Conservation (phyloP, 2,113 vertebrate genomes). For the Tor tambroides region DNA sequence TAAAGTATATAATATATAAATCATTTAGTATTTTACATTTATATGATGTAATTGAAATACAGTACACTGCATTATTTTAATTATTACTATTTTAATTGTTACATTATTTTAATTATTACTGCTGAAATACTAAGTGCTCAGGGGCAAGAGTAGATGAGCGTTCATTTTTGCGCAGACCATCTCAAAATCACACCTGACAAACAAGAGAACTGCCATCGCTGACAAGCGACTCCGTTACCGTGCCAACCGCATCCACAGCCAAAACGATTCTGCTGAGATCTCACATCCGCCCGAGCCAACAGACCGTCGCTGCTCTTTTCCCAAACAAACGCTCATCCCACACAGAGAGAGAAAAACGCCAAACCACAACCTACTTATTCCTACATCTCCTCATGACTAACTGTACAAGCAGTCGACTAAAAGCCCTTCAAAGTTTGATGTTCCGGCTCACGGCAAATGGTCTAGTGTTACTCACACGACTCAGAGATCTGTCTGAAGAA, state of each 20-base stretch:
- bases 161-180: background rate
- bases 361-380: background rate
- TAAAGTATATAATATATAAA: no score
- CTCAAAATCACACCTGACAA: constrained; percentile 10
- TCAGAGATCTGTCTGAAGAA: background rate
- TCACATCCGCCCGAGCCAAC: background rate
- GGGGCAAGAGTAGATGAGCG: background rate
- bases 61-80: no score
- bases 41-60: no score
- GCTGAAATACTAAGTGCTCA: no score
- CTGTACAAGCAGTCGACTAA: background rate
- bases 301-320: background rate
- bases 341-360: background rate
- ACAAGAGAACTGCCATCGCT: background rate
- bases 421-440: constrained; percentile 6
- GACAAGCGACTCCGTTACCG: background rate
- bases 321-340: background rate
- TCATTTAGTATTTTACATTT: no score
- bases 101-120: no score
- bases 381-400: background rate
- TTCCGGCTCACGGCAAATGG: background rate
- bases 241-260: constrained; percentile 16
- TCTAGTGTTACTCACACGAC: background rate
- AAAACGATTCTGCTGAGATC: background rate
- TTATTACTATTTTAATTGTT: no score